Base-by-base conservation (phyloP, 2,797 vertebrate genomes). In the Microctenopoma stevenorrisi region DNA sequence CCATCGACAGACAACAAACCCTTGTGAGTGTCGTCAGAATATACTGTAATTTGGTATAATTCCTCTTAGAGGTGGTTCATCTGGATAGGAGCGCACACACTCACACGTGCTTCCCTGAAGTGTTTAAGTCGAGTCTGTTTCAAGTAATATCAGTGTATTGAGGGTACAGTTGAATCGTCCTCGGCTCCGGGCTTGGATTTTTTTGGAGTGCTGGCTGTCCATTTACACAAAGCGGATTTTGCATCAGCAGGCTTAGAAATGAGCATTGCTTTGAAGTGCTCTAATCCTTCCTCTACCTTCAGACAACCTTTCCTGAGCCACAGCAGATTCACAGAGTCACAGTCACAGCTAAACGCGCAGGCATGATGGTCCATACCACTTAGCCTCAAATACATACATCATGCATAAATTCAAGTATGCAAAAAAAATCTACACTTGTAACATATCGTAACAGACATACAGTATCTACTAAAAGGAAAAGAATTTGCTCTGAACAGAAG, bases 261-360 rank as follows among this genome's bases (percentile, higher is more conserved):
- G 81, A 89, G 88, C 76, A 65, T 63, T 62, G 79, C 90, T 93
- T 94, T 94, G 92, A 94, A 92, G 93, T 89, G 62, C 64, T 82
- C 69, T 93, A 94, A 94, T 94, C 93, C 90, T 84, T 87, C 82
- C 78, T 82, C 84, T 92, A 92, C 91, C 90, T 93, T 93, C 86
- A 92, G 77, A 93, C 88, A 93, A 91, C 91, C 90, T 90, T 81
- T 88, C 57, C 78, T 81, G 80, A 92, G 83, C 76, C 84, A 74
- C 63, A 75, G 85, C 55, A 51, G 72, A 77, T 61, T 70, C 84
- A 43, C 55, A 51, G 72, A 78, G 63, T 68, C 84, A 43, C 62
- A 69, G 74, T 64, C 73, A 48, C 81, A 72, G 74, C 68, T 30
- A 75, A 81, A 72, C 61, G 74, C 82, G 63, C 33, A 58, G 53